Percentiles rank a stretch among this genome's conserved stretches.
Conservation (phyloP, 2,888 invertebrate genomes). For the Hyppa rectilinea region DNA sequence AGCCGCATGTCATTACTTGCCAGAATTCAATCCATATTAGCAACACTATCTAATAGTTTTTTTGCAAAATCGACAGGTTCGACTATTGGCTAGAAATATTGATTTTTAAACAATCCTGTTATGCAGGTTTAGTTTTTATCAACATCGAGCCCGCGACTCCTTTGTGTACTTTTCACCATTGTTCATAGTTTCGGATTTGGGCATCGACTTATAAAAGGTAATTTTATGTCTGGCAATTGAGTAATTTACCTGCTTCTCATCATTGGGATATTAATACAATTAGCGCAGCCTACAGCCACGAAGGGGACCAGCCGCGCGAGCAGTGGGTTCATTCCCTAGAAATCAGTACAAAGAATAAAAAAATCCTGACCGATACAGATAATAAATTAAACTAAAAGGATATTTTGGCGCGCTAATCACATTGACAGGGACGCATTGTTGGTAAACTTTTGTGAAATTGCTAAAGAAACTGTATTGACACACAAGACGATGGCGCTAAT, state of each 20-base stretch:
- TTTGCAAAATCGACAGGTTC: no score
- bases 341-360: conserved; percentile 2
- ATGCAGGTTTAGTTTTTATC: no score
- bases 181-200: no score
- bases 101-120: no score
- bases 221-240: neutral
- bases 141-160: no score
- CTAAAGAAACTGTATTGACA: no score
- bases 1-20: no score
- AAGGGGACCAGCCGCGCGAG: conserved; percentile 98
- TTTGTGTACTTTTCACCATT: no score
- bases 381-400: neutral
- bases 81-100: no score
- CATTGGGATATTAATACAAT: conserved; percentile 99
- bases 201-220: no score
- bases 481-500: neutral
- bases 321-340: conserved; percentile 92
- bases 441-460: neutral
- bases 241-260: conserved; percentile 96
- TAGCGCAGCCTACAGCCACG: conserved; percentile 98
- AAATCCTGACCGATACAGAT: neutral
- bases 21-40: no score
- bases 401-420: neutral
- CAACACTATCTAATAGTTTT: no score
- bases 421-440: neutral